These are phyloP conservation scores for Saimiri boliviensis DNA, from an alignment of 2,113 vertebrate species.

Conservation along the genomic window DNA sequence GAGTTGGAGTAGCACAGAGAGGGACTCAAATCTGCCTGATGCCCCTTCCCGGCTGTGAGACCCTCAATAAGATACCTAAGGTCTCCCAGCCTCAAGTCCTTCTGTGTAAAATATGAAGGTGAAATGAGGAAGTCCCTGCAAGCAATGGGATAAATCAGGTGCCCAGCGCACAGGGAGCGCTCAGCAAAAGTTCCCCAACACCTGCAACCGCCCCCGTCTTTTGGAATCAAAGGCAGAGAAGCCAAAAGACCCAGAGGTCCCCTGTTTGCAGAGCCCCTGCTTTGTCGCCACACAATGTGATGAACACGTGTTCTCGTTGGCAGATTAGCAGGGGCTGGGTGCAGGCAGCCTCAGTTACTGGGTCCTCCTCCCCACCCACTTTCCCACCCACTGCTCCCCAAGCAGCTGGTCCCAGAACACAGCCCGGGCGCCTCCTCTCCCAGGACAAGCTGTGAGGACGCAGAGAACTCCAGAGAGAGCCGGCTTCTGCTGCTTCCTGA, in stretches of 20 bases:
- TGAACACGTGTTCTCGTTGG: neutral
- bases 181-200: neutral
- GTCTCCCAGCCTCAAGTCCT: neutral
- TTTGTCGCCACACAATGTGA: fast-evolving
- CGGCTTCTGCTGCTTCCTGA: neutral
- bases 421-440: neutral
- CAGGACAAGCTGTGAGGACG: neutral
- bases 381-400: neutral
- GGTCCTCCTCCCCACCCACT: neutral
- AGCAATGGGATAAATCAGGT: fast-evolving
- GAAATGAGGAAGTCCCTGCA: neutral
- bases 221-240: neutral
- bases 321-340: neutral
- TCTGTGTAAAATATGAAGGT: neutral
- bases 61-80: neutral
- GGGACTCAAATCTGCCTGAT: fast-evolving
- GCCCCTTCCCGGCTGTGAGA: neutral
- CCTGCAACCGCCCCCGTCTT: too few species aligned
- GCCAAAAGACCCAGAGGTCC: neutral
- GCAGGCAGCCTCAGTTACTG: neutral
- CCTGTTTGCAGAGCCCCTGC: neutral
- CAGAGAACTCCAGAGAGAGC: neutral
- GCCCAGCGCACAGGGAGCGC: fast-evolving
- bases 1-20: neutral
- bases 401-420: neutral